These are phyloP conservation scores for Beroe ovata DNA, from an alignment of 37 sponge, comb jelly and placozoan genomes.

Conservation along the genomic window DNA sequence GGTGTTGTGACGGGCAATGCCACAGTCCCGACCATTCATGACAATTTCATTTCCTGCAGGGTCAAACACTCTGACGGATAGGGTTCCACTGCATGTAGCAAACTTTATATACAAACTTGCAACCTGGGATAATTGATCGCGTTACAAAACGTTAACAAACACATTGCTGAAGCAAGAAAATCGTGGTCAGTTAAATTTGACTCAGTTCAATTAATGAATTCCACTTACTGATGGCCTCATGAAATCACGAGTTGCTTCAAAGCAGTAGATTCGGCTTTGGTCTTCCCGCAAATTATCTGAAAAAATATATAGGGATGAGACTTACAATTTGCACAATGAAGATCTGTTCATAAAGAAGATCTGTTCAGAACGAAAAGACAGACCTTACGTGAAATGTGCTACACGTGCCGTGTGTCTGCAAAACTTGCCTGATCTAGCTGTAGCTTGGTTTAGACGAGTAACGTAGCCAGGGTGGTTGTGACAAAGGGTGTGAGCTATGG, in stretches of 20 bases:
- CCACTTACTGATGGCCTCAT: neutral
- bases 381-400: no score
- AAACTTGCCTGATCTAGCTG: neutral
- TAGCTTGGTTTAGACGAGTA: neutral
- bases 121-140: neutral
- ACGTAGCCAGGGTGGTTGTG: constrained; percentile 47
- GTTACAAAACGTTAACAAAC: no score
- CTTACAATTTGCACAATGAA: no score
- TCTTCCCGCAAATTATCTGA: constrained; percentile 36
- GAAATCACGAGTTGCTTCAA: constrained; percentile 10
- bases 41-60: neutral
- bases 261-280: neutral
- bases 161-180: no score
- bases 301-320: neutral
- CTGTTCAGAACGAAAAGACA: no score
- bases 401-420: no score
- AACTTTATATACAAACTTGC: constrained; percentile 28
- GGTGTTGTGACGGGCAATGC: no score
- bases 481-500: constrained; percentile 44
- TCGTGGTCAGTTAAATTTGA: no score
- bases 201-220: no score
- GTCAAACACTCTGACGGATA: constrained; percentile 22
- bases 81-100: constrained; percentile 2
- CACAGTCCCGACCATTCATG: constrained; percentile 32
- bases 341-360: no score